Conservation (phyloP, 2,113 vertebrate species). For the Tilapia sparmanii region DNA sequence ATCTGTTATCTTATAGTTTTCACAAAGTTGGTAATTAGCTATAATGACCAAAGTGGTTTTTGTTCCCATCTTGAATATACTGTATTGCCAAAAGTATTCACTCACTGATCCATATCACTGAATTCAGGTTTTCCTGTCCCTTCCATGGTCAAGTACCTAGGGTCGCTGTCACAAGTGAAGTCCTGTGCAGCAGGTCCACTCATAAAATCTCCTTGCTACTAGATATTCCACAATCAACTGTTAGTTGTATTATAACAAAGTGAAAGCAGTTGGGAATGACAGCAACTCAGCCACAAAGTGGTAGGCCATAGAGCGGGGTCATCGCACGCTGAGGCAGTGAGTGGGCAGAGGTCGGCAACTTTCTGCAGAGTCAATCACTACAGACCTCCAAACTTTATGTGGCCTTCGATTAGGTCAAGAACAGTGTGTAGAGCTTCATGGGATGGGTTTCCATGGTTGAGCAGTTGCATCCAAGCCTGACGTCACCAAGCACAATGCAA, state of each 20-base stretch:
- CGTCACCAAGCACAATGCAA: accelerated
- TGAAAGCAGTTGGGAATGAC: background rate
- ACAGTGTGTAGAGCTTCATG: background rate
- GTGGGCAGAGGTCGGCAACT: background rate
- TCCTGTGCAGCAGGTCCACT: background rate
- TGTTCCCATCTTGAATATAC: background rate
- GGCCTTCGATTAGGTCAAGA: background rate
- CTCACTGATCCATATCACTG: background rate
- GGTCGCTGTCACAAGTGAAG: background rate
- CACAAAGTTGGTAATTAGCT: background rate
- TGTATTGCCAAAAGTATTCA: background rate
- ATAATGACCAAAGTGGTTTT: background rate
- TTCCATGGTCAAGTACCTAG: background rate
- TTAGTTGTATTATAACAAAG: background rate
- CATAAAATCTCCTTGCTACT: accelerated
- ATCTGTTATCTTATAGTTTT: background rate
- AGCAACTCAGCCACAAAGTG: background rate
- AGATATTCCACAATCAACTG: background rate
- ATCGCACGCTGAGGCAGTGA: background rate
- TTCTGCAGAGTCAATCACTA: background rate
- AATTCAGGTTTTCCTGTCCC: background rate
- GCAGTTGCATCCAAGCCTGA: background rate
- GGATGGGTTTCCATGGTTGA: background rate
- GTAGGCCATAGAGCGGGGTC: background rate
- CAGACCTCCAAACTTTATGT: background rate